phyloP scores from a whole-genome alignment of 1,140 invertebrate genomes.

The Penaeus chinensis region DNA sequence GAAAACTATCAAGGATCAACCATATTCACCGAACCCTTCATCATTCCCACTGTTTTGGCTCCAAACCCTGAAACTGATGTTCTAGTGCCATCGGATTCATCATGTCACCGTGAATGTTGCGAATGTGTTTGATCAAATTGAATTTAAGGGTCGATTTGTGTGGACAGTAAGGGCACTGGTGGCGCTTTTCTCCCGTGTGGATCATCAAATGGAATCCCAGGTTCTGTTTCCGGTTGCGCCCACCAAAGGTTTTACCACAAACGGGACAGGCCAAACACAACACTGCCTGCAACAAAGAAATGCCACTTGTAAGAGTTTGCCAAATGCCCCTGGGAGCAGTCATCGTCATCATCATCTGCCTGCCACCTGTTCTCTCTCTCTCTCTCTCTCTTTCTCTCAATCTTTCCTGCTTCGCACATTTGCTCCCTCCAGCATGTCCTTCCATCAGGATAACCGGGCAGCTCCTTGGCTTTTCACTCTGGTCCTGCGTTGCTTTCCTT shows the following conservation, averaged over 20 bases:
- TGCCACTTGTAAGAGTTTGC: constrained; percentile 1
- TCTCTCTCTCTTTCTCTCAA: not conserved
- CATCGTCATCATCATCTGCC: not conserved
- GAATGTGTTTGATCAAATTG: constrained; percentile 52
- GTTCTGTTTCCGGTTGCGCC: constrained; percentile 58
- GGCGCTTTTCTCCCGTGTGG: constrained; percentile 68
- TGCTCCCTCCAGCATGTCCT: too few relatives aligned
- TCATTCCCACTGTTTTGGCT: constrained; percentile 24
- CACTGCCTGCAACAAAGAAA: constrained; percentile 56
- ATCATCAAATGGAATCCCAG: constrained; percentile 58
- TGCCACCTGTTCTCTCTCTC: not conserved
- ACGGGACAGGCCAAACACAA: constrained; percentile 44
- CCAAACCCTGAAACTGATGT: not conserved
- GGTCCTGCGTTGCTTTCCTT: too few relatives aligned
- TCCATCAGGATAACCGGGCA: too few relatives aligned
- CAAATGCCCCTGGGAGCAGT: too few relatives aligned
- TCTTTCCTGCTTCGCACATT: too few relatives aligned
- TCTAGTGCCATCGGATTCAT: not conserved
- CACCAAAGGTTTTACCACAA: constrained; percentile 55
- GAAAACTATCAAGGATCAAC: too few relatives aligned
- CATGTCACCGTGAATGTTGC: constrained; percentile 41
- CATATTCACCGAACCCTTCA: not conserved
- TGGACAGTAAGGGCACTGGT: constrained; percentile 75
- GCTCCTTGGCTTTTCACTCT: too few relatives aligned
- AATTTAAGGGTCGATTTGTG: constrained; percentile 73